Percentiles rank a stretch among this genome's conserved stretches.
These are phyloP conservation scores for Sciurus carolinensis DNA, from an alignment of 2,797 vertebrate species.

Conservation along the genomic window DNA sequence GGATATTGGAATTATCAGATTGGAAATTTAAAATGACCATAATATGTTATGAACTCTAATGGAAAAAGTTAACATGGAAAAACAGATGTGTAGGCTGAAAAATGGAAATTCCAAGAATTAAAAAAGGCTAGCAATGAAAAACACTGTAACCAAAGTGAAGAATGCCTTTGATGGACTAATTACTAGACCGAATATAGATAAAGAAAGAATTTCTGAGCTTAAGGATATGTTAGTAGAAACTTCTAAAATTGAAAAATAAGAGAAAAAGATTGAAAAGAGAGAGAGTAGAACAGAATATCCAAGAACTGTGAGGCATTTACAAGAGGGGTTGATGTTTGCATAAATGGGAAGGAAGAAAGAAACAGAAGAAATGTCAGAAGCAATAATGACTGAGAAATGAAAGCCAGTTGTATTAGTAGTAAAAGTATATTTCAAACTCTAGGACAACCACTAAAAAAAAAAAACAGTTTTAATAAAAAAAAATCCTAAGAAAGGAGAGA, in stretches of 20 bases:
- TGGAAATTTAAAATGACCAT: slow-evolving; percentile 12
- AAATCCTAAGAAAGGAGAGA: background rate
- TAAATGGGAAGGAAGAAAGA: background rate
- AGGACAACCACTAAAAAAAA: background rate
- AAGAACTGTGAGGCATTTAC: background rate
- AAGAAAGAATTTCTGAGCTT: background rate
- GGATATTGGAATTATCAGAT: background rate
- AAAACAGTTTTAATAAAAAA: background rate
- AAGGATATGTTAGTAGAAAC: background rate
- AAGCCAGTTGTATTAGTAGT: background rate
- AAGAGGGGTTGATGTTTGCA: background rate
- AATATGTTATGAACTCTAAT: background rate
- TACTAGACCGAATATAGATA: background rate
- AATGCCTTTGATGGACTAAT: background rate
- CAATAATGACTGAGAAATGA: background rate
- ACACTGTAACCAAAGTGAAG: background rate
- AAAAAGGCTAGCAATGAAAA: background rate
- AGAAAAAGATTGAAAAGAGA: background rate
- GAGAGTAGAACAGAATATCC: background rate
- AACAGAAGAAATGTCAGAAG: background rate
- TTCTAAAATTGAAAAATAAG: slow-evolving; percentile 24
- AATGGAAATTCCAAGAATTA: background rate
- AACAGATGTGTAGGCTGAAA: background rate
- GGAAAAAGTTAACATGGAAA: background rate
- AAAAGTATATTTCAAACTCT: background rate